These are phyloP conservation scores for Lophotis ruficrista DNA, from an alignment of 2,113 vertebrate species.

Conservation along the genomic window DNA sequence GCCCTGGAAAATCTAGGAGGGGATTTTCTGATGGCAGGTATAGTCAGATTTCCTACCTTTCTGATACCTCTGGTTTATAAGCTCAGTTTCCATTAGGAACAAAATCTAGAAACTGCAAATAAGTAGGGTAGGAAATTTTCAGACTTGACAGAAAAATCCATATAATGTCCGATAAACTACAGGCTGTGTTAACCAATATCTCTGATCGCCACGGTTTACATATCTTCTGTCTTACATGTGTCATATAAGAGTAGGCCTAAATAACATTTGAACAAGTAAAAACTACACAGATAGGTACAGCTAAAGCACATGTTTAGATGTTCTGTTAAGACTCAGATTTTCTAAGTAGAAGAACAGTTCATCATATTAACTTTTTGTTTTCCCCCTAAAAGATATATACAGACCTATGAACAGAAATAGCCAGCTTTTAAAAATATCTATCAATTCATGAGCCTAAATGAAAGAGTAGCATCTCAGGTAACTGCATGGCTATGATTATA, in stretches of 20 bases:
- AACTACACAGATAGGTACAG: neutral
- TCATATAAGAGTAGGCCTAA: neutral
- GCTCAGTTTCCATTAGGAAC: neutral
- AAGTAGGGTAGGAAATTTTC: neutral
- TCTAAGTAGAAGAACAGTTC: neutral
- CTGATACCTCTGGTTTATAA: neutral
- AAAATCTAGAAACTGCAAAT: neutral
- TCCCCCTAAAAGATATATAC: neutral
- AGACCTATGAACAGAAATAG: neutral
- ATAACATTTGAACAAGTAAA: neutral
- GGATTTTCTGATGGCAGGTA: neutral
- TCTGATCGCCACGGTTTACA: neutral
- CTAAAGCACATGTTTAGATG: neutral
- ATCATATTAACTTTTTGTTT: neutral
- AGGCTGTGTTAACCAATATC: neutral
- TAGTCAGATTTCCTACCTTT: neutral
- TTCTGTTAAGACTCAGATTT: neutral
- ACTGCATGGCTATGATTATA: neutral
- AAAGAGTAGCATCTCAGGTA: neutral
- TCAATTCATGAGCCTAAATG: neutral
- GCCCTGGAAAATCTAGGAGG: neutral
- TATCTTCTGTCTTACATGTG: neutral
- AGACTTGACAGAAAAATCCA: neutral
- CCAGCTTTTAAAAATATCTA: neutral
- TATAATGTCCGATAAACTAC: neutral